A percentile compares a stretch with the other conserved stretches of the same genome.
Conservation (phyloP, 2,797 vertebrate species). For the Poeciliopsis turneri region DNA sequence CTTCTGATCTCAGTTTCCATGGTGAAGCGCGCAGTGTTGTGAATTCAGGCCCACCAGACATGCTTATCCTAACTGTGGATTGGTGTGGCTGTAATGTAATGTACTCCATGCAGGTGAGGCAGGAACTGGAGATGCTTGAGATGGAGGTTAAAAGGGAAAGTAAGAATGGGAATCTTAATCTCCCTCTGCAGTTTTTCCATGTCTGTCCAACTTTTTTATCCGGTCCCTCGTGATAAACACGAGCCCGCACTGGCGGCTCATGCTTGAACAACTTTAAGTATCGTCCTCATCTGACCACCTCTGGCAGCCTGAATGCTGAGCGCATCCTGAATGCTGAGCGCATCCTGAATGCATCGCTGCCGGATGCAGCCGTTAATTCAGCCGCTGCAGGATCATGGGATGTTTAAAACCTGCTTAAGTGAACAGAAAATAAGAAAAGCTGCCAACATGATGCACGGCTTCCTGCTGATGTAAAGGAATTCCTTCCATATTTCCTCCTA, state of each 20-base stretch:
- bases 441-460: background rate
- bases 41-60: slow-evolving; percentile 32
- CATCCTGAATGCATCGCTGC: slow-evolving; percentile 1
- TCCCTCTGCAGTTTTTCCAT: slow-evolving; percentile 3
- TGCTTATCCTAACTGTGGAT: slow-evolving; percentile 17
- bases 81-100: slow-evolving; percentile 34
- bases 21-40: slow-evolving; percentile 60
- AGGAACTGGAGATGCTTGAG: slow-evolving; percentile 5
- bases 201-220: slow-evolving; percentile 13
- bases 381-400: background rate
- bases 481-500: background rate
- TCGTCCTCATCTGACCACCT: slow-evolving; percentile 4
- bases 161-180: background rate
- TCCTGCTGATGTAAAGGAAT: background rate
- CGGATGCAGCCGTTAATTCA: background rate
- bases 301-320: slow-evolving; percentile 1
- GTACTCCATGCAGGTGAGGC: slow-evolving; percentile 20
- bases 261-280: slow-evolving; percentile 3
- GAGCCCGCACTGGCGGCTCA: background rate
- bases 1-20: slow-evolving; percentile 75
- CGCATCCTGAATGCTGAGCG: background rate
- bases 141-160: slow-evolving; percentile 25
- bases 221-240: background rate
- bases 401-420: background rate
- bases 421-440: background rate